Evolutionary conservation across 2,888 invertebrate species (phyloP), one percentile per base, ranked within the genome.

Genomic region (Lasius platythorax): DNA sequence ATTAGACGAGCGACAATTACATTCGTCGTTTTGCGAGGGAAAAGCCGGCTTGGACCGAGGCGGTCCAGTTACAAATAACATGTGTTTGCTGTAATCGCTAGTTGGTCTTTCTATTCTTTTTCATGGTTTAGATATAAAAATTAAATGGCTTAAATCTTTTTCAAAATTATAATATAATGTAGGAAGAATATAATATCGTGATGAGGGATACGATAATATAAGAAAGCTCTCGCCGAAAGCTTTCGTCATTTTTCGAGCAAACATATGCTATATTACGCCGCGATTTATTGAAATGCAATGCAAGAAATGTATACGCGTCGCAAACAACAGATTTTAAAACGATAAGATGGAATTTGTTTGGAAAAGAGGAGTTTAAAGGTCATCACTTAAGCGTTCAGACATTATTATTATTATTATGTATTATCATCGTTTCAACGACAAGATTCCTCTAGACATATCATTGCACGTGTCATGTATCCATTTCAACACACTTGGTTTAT

Each of bases 1-100:
- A 88, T 88, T 87, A 88, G 58, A 28, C 30, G 63, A 67, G n/a
- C 11, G 53, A 66, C 50, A 56, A n/a, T 75, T 63, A 23, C 33
- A n/a, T 30, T 28, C 3, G 37, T 66, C 37, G 6, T 28, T 46
- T 67, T 18, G 2, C 18, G 46, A 4, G 15, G 8, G 33, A 23
- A 70, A 12, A 30, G 43, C 9, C 9, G 6, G 5, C 6, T 56
- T 33, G 15, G 23, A 40, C 2, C 68, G 15, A 30, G 28, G 1
- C 8, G 28, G n/a, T n/a, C 23, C 28, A 12, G 18, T 46, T 37
- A 64, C n/a, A 23, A 33, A 33, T 50, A 67, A 67, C 40, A 37
- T 63, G 15, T 50, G 37, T 12, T 50, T 4, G 23, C 37, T 61
- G 43, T 30, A 4, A 46, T 33, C 2, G 37, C 23, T 37, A 75